phyloP scores from a whole-genome alignment of 2,113 vertebrate species.

The Percina caprodes region DNA sequence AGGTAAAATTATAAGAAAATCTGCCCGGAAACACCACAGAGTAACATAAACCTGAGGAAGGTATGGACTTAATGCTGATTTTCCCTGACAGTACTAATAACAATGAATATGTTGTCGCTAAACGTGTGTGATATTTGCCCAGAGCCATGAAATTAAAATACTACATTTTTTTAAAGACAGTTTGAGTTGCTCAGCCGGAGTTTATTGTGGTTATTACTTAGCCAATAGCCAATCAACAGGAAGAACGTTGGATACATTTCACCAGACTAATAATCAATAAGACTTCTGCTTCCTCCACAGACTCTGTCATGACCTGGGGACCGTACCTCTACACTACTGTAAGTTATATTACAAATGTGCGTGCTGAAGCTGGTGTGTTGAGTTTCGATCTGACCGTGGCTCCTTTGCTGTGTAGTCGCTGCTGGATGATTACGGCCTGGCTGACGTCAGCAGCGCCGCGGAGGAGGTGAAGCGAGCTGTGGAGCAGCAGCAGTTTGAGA shows the following conservation, averaged over 20 bases:
- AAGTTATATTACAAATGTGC: slow-evolving; percentile 68
- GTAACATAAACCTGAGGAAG: neutral
- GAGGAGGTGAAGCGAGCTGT: slow-evolving; percentile 87
- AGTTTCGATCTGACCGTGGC: neutral
- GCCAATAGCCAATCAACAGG: neutral
- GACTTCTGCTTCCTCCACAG: slow-evolving; percentile 77
- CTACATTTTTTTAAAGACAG: neutral
- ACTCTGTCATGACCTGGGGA: slow-evolving; percentile 96
- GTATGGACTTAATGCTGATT: neutral
- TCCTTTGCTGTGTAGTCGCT: slow-evolving; percentile 85
- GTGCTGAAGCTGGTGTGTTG: neutral
- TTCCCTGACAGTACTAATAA: neutral
- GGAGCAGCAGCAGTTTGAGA: slow-evolving; percentile 80
- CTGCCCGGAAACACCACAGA: neutral
- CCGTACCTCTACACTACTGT: slow-evolving; percentile 96
- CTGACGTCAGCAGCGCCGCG: slow-evolving; percentile 86
- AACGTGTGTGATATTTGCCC: neutral
- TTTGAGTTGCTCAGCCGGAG: neutral
- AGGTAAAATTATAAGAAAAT: neutral
- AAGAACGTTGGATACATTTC: neutral
- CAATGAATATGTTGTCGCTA: neutral
- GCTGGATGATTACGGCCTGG: slow-evolving; percentile 91
- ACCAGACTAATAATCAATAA: too few species aligned
- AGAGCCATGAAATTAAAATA: neutral
- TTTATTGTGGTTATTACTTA: neutral